A percentile compares a stretch with the other conserved stretches of the same genome.
Evolutionary conservation across 2,797 vertebrate genomes (phyloP).

Genomic region (Oreonectes daqikongensis): DNA sequence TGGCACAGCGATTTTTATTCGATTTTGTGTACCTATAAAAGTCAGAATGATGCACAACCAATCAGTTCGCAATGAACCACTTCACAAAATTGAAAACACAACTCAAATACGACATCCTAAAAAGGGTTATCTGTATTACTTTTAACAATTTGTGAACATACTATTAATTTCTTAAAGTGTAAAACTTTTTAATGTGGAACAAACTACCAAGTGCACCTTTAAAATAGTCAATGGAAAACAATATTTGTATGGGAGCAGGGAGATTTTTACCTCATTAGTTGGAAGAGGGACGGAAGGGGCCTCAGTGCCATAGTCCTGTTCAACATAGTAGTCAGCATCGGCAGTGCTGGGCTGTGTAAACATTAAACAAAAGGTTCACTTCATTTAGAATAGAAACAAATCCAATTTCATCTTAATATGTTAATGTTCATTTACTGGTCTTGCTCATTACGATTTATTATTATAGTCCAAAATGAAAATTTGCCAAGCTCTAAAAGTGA

Average conservation of each 20-base stretch:
- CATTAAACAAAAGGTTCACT: constrained; percentile 12
- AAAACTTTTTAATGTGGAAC: neutral
- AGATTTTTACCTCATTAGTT: constrained; percentile 81
- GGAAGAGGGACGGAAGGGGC: constrained; percentile 75
- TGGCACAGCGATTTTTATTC: constrained; percentile 53
- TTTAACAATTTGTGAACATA: neutral
- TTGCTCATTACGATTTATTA: neutral
- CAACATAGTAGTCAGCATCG: constrained; percentile 82
- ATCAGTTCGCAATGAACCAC: neutral
- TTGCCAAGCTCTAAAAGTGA: neutral
- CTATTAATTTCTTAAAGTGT: neutral
- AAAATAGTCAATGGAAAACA: constrained; percentile 23
- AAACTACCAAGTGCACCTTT: neutral
- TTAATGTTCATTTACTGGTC: neutral
- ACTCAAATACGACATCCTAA: neutral
- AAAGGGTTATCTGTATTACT: neutral
- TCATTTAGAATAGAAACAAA: constrained; percentile 6
- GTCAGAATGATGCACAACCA: neutral
- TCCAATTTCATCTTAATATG: neutral
- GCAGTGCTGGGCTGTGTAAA: constrained; percentile 54
- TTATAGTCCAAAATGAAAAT: neutral
- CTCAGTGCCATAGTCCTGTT: constrained; percentile 78
- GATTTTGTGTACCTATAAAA: constrained; percentile 23
- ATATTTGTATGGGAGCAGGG: neutral
- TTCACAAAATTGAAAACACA: neutral